Percentiles rank a stretch among this genome's conserved stretches.
Conservation (phyloP, 2,888 invertebrate species). For the Synergus laeviventris region DNA sequence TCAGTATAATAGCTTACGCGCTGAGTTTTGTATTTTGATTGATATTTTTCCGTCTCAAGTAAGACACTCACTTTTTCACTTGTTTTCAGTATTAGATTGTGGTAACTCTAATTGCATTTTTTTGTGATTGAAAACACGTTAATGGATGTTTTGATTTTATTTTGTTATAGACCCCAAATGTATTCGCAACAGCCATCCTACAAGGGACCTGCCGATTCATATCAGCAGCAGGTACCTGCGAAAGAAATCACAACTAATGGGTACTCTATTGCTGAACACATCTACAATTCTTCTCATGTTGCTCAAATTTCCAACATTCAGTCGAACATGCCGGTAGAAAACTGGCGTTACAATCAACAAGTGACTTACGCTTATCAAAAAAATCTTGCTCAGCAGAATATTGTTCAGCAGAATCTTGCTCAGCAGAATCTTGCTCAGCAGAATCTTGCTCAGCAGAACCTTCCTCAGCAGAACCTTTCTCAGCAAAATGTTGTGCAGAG, state of each 20-base stretch:
- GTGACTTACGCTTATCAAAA: not conserved
- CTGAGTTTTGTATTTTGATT: no score
- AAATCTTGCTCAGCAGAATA: conserved; percentile 38
- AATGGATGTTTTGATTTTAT: not conserved
- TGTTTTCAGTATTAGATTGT: not conserved
- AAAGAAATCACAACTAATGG: conserved; percentile 12
- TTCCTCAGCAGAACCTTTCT: not conserved
- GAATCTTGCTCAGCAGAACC: conserved; percentile 43
- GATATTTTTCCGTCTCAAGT: no score
- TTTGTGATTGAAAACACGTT: not conserved
- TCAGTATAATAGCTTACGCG: no score
- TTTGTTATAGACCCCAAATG: conserved; percentile 7
- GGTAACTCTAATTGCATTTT: no score
- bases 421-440: conserved; percentile 43
- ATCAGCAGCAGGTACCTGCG: not conserved
- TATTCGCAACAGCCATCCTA: conserved; percentile 16
- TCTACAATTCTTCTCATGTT: not conserved
- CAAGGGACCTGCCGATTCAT: not conserved
- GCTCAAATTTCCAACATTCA: not conserved
- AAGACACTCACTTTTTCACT: no score
- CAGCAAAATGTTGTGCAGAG: not conserved
- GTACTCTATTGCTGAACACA: not conserved
- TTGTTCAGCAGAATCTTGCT: conserved; percentile 42
- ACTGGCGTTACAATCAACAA: not conserved
- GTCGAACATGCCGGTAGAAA: not conserved